Base-by-base conservation (phyloP, 2,888 invertebrate genomes). In the Rotaria socialis region DNA sequence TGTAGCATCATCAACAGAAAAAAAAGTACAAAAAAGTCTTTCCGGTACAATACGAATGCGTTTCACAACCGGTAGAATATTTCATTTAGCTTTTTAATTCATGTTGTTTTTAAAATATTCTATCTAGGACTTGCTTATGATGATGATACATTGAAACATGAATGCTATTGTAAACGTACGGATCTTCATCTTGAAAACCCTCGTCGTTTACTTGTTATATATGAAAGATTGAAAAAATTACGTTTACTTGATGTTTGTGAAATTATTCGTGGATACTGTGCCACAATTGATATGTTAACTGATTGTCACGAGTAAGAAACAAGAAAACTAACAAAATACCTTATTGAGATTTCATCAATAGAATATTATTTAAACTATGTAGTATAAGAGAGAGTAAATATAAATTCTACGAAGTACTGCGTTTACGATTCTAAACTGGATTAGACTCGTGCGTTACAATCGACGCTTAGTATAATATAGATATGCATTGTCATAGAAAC, bases 211-310 rank as follows among this genome's bases (percentile, higher is more conserved):
- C 24, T 80, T n/a, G 80, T 80, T n/a, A 80, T 80, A 24, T 80
- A 80, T 47, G 47, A 80, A 24, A 35, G 24, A n/a, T 80, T 80
- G 19, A 43, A 47, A 47, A 47, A 47, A 2, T 47, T 47, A 43
- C 47, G 47, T 80, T 47, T 80, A 80, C 47, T 80, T 24, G 47
- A 80, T n/a, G 80, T n/a, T 47, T 80, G 80, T 47, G 80, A 80
- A 80, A 80, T 80, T 24, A 80, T 80, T 80, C 80, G 80, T 80
- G 80, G 80, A 14, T 47, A n/a, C n/a, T 80, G 80, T 80, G 80
- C 80, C 11, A 80, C 80, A 5, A 80, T 80, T 11, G 80, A 80
- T 24, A 80, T 80, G 80, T n/a, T 80, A 43, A 80, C 80, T 22
- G 80, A 80, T 80, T 80, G 80, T 47, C 80, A 80, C 6, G 47